Base-by-base conservation (phyloP, 2,888 invertebrate species). In the Micoletzkya japonica region DNA sequence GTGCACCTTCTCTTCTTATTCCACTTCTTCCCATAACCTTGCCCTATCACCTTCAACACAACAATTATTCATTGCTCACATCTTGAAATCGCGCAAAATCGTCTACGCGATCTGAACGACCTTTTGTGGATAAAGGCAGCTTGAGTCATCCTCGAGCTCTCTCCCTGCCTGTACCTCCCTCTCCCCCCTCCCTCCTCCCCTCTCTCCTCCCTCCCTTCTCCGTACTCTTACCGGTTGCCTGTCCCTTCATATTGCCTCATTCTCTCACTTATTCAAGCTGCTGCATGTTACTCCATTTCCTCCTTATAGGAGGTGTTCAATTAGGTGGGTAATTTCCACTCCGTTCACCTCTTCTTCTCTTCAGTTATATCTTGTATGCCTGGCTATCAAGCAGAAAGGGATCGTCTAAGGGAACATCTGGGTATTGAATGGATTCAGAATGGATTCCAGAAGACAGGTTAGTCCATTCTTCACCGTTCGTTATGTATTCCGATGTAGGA, bases 361-460 rank as follows among this genome's bases (percentile, higher is more conserved):
- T 54, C 60, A 76, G 74, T 49, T 26, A 28, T 30, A 39, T 61
- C 71, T 57, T 83, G 83, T 71, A 81, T 83, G 81, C 79, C 82
- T 24, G 84, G 84, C 17, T 84, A 82, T 72, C 83, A 84, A 71
- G 80, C 76, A 7, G 84, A 84, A 70, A 69, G 84, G 36, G 84
- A 83, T 54, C 75, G 80, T 32, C 71, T 84, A n/a, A 64, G 81
- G 4, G 83, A 84, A 64, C 81, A 82, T 72, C 72, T 84, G 20
- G 84, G 84, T 4, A 81, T 84, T 68, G 84, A 84, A 72, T 84
- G 84, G 84, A 70, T 80, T 10, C 82, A 79, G 39, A 74, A 77
- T 58, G 83, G 82, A n/a, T 54, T 83, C 28, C 73, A 78, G 17
- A 76, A 76, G 52, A 71, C 75, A 60, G 76, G 82, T 80, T 57